These are phyloP conservation scores for Megatriorchis doriae DNA, from an alignment of 2,113 vertebrate species.

Conservation along the genomic window DNA sequence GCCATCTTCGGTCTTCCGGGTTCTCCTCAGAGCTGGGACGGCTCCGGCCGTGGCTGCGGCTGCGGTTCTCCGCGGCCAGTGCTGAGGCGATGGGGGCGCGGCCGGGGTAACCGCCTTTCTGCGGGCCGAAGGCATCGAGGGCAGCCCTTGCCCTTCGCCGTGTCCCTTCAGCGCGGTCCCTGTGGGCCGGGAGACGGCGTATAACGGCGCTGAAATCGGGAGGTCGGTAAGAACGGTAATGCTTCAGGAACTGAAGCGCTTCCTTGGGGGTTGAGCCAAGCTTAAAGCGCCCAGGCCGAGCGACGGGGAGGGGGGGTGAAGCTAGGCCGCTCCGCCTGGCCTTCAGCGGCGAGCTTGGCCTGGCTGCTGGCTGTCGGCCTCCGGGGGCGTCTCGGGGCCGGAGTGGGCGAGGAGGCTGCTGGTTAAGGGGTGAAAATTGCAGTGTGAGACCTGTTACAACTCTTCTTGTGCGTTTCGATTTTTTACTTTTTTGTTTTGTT, in stretches of 20 bases:
- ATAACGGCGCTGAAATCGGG: no score
- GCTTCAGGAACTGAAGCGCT: neutral
- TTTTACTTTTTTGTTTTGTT: no score
- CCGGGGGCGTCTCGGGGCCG: no score
- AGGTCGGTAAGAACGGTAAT: rapidly evolving
- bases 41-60: neutral
- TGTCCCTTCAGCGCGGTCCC: neutral
- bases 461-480: rapidly evolving
- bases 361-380: neutral
- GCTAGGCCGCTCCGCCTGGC: neutral
- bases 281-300: no score
- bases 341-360: neutral
- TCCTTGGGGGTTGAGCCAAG: neutral
- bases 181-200: neutral
- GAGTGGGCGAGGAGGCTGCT: neutral
- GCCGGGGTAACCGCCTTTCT: rapidly evolving
- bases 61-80: rapidly evolving
- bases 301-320: rapidly evolving
- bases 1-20: neutral
- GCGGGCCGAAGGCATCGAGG: no score
- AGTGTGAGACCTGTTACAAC: rapidly evolving
- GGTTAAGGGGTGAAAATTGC: rapidly evolving
- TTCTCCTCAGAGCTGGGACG: rapidly evolving
- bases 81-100: rapidly evolving
- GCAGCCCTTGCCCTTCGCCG: no score